Evolutionary conservation across 2,888 invertebrate species (phyloP), one percentile per base, ranked within the genome.

Genomic region (Lordiphosa fenestrarum): DNA sequence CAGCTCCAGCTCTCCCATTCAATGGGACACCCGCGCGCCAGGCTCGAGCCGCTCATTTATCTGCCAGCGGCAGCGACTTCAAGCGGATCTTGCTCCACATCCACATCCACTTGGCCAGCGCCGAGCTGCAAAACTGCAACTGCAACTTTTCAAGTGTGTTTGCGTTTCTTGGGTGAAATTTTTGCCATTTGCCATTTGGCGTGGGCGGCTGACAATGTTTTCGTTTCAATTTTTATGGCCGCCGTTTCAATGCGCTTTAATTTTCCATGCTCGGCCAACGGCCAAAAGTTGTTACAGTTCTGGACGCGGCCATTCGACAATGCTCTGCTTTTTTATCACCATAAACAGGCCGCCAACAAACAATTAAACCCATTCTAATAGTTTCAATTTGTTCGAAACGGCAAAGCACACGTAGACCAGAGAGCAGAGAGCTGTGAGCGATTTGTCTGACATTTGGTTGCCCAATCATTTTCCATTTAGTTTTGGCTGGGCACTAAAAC

Each of bases 151-250:
- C 76, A 60, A 69, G 66, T 66, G 71, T 69, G 65, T 66, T 65
- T 66, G 50, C 58, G 55, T 54, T 39, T 44, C 56, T 60, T 74
- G 67, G 83, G 80, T 77, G 80, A 76, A 76, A 80, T 76, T 76
- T 80, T 66, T 64, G 57, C 63, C 44, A 15, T 44, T 44, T 44
- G 44, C 37, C 46, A 56, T 44, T 49, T 53, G 52, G 48, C 61
- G 80, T 78, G 73, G 78, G 78, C 75, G 82, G 71, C 53, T 51
- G 59, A 39, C 54, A 67, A 82, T 75, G 75, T 78, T 75, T 77
- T 82, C 60, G 15, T 75, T 74, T 82, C 58, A 23, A 47, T 64
- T 71, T 78, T 81, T 80, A 77, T 67, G 66, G 52, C 54, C 54
- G 53, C 54, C 50, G 52, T 50, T 64, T 52, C 58, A 55, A 44